Conservation (phyloP, 1,140 invertebrate species). For the Ostrea edulis region DNA sequence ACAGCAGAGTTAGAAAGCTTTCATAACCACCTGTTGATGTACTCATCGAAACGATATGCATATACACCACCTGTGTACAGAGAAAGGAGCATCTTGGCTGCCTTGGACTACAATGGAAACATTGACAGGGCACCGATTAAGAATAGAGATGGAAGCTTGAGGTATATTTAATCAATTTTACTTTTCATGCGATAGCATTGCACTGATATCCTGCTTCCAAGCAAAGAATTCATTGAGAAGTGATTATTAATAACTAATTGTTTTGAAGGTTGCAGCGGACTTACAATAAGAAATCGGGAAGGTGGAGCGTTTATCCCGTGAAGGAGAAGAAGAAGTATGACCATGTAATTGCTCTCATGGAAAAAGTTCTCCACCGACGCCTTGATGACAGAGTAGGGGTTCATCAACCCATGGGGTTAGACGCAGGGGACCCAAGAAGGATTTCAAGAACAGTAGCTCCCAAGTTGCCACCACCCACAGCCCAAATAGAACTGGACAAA, state of each 20-base stretch:
- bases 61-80: constrained; percentile 25
- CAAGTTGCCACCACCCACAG: constrained; percentile 27
- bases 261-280: not conserved
- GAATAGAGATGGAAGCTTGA: constrained; percentile 14
- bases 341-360: not conserved
- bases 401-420: not conserved
- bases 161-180: constrained; percentile 12
- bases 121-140: not conserved
- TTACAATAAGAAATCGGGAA: constrained; percentile 15
- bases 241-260: not conserved
- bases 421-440: constrained; percentile 1
- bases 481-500: not conserved
- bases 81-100: constrained; percentile 38
- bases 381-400: not conserved
- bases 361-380: not conserved
- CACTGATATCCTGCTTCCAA: not conserved
- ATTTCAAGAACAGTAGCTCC: constrained; percentile 6
- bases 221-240: not conserved
- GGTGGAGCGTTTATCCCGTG: not conserved
- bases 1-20: not conserved
- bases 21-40: not conserved
- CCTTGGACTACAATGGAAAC: constrained; percentile 32
- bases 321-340: constrained; percentile 32
- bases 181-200: not conserved
- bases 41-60: not conserved